These are phyloP conservation scores for Lepidurus apus DNA, from an alignment of 1,140 invertebrate species.

Conservation along the genomic window DNA sequence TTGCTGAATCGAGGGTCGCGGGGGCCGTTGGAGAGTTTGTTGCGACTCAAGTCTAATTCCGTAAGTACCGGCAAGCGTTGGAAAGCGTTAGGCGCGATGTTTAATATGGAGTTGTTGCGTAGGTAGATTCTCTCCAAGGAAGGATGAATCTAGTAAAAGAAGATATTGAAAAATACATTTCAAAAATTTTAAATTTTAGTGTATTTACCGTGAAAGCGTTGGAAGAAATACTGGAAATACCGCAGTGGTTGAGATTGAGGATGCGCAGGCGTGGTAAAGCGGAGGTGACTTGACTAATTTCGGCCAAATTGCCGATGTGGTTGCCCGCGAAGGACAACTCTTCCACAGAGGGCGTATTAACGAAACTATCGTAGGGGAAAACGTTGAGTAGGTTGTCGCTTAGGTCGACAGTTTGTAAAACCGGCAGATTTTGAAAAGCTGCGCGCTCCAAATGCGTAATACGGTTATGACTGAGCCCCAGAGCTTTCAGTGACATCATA, in stretches of 20 bases:
- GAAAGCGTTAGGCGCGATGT: neutral
- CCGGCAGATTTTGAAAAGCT: slow-evolving; percentile 39
- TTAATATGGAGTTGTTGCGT: slow-evolving; percentile 17
- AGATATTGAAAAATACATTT: neutral
- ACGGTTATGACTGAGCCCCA: slow-evolving; percentile 34
- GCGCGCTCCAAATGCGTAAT: slow-evolving; percentile 37
- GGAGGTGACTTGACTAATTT: slow-evolving; percentile 26
- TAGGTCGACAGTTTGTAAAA: slow-evolving; percentile 39
- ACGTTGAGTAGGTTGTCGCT: slow-evolving; percentile 40
- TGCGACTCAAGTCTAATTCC: slow-evolving; percentile 20
- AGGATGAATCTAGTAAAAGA: neutral
- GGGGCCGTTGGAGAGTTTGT: slow-evolving; percentile 2
- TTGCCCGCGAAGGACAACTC: slow-evolving; percentile 19
- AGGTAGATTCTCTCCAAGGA: slow-evolving; percentile 11
- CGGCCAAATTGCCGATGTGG: slow-evolving; percentile 21
- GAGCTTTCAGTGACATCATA: neutral
- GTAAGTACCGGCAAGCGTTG: neutral
- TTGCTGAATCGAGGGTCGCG: neutral
- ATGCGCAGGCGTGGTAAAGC: slow-evolving; percentile 35
- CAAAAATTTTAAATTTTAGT: neutral
- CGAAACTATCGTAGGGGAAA: slow-evolving; percentile 38
- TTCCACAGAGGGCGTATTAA: slow-evolving; percentile 34
- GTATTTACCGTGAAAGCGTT: slow-evolving; percentile 26
- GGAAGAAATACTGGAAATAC: neutral
- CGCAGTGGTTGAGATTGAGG: slow-evolving; percentile 36